These are phyloP conservation scores for Andrena flavipes DNA, from an alignment of 2,888 invertebrate genomes.

Conservation along the genomic window DNA sequence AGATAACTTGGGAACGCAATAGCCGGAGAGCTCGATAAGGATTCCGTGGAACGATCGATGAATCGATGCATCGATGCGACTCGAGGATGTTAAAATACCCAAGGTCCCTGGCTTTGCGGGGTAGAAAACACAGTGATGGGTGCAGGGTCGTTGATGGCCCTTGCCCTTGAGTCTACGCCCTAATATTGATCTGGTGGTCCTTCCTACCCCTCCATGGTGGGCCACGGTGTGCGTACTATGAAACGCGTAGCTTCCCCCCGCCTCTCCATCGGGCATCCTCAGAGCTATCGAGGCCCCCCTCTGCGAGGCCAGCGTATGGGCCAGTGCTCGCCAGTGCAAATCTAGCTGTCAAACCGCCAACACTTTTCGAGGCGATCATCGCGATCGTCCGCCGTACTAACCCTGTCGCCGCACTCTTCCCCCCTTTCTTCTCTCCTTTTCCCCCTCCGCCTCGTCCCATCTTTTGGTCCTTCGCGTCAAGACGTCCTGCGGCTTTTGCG, in stretches of 20 bases:
- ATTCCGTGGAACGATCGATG: slow-evolving; percentile 47
- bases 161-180: slow-evolving; percentile 82
- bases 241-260: slow-evolving; percentile 66
- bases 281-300: slow-evolving; percentile 48
- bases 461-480: no score
- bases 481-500: slow-evolving; percentile 11
- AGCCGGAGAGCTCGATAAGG: slow-evolving; percentile 52
- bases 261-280: slow-evolving; percentile 42
- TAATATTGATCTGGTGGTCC: slow-evolving; percentile 81
- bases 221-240: slow-evolving; percentile 70
- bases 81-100: slow-evolving; percentile 29
- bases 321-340: slow-evolving; percentile 78
- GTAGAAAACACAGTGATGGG: not conserved
- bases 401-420: slow-evolving; percentile 5
- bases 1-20: slow-evolving; percentile 54
- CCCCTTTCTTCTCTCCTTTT: not conserved
- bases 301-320: slow-evolving; percentile 76
- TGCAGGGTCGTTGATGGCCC: slow-evolving; percentile 69
- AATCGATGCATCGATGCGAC: slow-evolving; percentile 31
- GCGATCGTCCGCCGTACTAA: not conserved
- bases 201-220: slow-evolving; percentile 72
- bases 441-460: not conserved
- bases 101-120: slow-evolving; percentile 17
- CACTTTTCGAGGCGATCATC: slow-evolving; percentile 67
- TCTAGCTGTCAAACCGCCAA: slow-evolving; percentile 80